Evolutionary conservation across 2,113 vertebrate species (phyloP).

Genomic region (Origma solitaria): DNA sequence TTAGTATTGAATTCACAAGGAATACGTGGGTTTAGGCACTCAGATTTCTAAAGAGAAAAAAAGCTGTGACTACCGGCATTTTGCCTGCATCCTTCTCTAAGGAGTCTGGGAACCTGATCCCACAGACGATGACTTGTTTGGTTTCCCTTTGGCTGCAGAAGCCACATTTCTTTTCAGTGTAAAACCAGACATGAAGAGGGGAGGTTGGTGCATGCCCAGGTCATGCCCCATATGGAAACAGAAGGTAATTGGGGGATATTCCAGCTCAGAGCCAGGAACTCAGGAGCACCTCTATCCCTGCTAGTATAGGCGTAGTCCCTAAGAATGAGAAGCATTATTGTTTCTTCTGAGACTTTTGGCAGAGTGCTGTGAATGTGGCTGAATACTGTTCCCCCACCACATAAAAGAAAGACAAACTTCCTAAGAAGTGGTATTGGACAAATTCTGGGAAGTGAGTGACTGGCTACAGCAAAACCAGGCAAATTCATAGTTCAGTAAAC

Average conservation of each 20-base stretch:
- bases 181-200: not conserved
- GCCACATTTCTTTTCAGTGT: not conserved
- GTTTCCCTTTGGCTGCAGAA: not conserved
- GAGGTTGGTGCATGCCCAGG: not conserved
- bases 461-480: not conserved
- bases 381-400: not conserved
- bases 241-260: not conserved
- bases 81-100: not conserved
- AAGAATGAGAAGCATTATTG: slow-evolving; percentile 37
- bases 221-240: not conserved
- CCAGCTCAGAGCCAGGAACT: not conserved
- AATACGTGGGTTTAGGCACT: not conserved
- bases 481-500: not conserved
- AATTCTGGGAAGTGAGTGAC: not conserved
- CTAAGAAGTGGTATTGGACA: slow-evolving; percentile 25
- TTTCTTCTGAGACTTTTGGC: slow-evolving; percentile 29
- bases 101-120: not conserved
- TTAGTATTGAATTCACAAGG: not conserved
- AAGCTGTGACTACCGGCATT: not conserved
- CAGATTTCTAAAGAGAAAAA: not conserved
- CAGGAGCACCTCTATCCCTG: not conserved
- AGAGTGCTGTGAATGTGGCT: not conserved
- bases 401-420: slow-evolving; percentile 43
- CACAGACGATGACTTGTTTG: not conserved
- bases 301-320: not conserved